A percentile compares a stretch with the other conserved stretches of the same genome.
phyloP scores from a whole-genome alignment of 2,888 invertebrate genomes.

The Schizotus pectinicornis region DNA sequence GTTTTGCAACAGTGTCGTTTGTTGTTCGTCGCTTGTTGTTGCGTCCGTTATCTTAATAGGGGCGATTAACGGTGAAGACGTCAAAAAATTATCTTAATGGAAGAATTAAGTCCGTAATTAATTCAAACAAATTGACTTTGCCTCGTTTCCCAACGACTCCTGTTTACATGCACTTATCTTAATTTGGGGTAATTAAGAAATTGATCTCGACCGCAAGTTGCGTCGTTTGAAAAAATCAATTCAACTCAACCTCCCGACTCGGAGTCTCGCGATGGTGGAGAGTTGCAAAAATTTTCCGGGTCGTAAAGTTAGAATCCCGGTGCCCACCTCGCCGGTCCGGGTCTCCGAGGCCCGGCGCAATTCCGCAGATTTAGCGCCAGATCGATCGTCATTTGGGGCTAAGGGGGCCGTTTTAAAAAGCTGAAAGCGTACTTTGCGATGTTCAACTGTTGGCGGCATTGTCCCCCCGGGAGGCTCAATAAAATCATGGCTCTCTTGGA shows the following conservation, averaged over 20 bases:
- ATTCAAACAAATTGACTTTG: background rate
- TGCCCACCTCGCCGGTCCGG: no score
- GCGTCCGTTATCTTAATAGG: no score
- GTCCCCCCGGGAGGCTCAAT: conserved; percentile 53
- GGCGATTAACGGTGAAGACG: no score
- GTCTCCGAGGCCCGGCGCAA: conserved; percentile 53
- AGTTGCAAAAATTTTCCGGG: conserved; percentile 2
- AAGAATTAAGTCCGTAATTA: no score
- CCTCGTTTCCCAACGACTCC: conserved; percentile 16
- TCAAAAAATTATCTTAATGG: no score
- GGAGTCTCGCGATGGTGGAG: no score
- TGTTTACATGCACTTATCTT: conserved; percentile 23
- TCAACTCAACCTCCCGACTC: no score
- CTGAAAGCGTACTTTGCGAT: conserved; percentile 59
- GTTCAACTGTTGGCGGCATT: conserved; percentile 51
- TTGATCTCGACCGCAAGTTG: conserved; percentile 29
- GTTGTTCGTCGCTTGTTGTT: no score
- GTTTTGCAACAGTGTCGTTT: no score
- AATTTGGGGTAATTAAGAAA: conserved; percentile 31
- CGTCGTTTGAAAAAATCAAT: conserved; percentile 20
- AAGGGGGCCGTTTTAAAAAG: conserved; percentile 59
- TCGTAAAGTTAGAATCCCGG: no score
- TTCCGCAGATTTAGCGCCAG: conserved; percentile 56
- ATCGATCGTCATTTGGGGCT: conserved; percentile 59
- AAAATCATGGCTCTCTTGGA: conserved; percentile 54